Evolutionary conservation across 2,888 invertebrate species (phyloP), one percentile per base, ranked within the genome.

Genomic region (Cryptophagus acutangulus): DNA sequence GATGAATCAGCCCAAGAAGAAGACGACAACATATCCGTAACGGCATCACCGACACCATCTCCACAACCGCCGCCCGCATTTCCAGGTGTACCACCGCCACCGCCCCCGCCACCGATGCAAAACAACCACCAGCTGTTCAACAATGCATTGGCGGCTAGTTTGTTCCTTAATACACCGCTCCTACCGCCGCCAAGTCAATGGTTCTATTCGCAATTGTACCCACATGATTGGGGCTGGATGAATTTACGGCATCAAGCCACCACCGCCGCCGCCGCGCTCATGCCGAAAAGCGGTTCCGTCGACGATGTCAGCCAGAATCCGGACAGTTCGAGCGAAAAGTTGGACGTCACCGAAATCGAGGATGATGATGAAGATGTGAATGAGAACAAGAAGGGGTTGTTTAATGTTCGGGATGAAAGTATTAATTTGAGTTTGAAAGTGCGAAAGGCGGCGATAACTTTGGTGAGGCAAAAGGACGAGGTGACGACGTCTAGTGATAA

Each of bases 171-270:
- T 59, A 12, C 31, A 6, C 78, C 84, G 2, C 70, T 86, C 9
- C 67, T 86, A 45, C 86, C 85, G 1, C 83, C 84, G 1, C 84
- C 84, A 3, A 82, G 82, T 24, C 85, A 85, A 45, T 86, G 85
- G 86, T 67, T 86, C 3, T 86, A 86, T 58, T 83, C 84, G 0
- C 86, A 86, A 58, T 71, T 87, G 1, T 86, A 86, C 60, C 81
- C 81, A 37, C 79, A 80, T 52, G 83, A 83, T 45, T 79, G 82
- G 72, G 71, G 74, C 2, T 84, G 84, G 84, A 72, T 84, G 60
- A 71, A 75, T 17, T 66, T 73, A 34, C 66, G 73, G 13, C 66
- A 66, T 41, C 65, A 59, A 31, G n/a, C 14, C 16, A 15, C 5
- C 20, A n/a, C 29, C 26, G 13, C 15, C 49, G 10, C 26, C 44